Base-by-base conservation (phyloP, 2,113 vertebrate species). In the Pimephales promelas region DNA sequence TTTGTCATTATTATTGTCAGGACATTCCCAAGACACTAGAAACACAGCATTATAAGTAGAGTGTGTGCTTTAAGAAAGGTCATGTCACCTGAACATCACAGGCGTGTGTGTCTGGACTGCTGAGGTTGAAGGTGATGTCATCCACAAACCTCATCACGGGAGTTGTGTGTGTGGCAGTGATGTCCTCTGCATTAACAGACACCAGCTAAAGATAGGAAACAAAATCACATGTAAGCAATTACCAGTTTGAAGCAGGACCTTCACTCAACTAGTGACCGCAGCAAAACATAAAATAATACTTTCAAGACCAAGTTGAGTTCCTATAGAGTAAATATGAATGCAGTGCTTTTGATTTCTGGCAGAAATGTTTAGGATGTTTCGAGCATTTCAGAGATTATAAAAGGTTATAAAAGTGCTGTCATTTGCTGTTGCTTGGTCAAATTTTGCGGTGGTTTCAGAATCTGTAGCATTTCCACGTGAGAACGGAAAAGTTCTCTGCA, bases 91-190 rank as follows among this genome's bases (percentile, higher is more conserved):
- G 28, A 28, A 89, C 72, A 62, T 83, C 82, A 86, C 88, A 89
- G 68, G 28, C 70, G 14, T 87, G 82, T 62, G 78, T 31, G 76
- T 75, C 62, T 52, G 66, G 62, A 24, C 84, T 84, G 82, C 71
- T 85, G 34, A 87, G 84, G 74, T 85, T 87, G 31, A 89, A 89
- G 31, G 45, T 80, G 70, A 89, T 84, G 79, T 89, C 84, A 77
- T 87, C 86, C 61, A 83, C 72, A 84, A 87, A 84, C 54, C 79
- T 82, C 86, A 89, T 79, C 40, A 84, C 75, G 24, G 86, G 84
- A 64, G 84, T 84, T 16, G 70, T 84, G 75, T 79, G 88, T 43
- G 71, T 87, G 24, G 79, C 84, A 36, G 74, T 54, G 10, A 89
- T 86, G 66, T 85, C 83, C n/a, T 86, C 75, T 5, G 76, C 79